Evolutionary conservation across 2,888 invertebrate species (phyloP).

Genomic region (Galerucella nymphaeae): DNA sequence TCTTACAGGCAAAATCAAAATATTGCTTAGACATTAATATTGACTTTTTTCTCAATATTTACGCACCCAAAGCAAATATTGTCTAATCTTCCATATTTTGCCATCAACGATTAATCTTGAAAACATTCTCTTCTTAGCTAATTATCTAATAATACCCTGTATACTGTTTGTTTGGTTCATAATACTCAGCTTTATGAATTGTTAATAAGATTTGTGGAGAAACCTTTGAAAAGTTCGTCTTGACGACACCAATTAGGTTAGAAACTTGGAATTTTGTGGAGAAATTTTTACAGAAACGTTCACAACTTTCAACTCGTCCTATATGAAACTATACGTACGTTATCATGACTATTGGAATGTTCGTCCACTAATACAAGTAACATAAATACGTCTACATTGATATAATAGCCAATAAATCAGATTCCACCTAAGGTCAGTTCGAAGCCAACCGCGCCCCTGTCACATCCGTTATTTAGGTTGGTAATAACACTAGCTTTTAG

Average conservation of each 20-base stretch:
- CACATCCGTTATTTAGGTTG: slow-evolving; percentile 29
- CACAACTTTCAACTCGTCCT: too few species aligned
- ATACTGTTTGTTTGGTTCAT: background rate
- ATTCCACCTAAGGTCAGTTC: slow-evolving; percentile 24
- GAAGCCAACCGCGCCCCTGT: slow-evolving; percentile 25
- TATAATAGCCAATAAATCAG: slow-evolving; percentile 30
- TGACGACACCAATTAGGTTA: too few species aligned
- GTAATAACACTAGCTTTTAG: slow-evolving; percentile 23
- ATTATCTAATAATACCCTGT: background rate
- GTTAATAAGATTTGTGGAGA: background rate
- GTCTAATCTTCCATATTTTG: too few species aligned
- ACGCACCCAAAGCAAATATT: too few species aligned
- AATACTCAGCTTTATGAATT: background rate
- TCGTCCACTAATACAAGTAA: slow-evolving; percentile 6
- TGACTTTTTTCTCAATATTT: too few species aligned
- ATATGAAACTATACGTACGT: too few species aligned
- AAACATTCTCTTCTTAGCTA: too few species aligned
- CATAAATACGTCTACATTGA: slow-evolving; percentile 13
- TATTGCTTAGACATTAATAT: too few species aligned
- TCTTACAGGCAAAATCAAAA: too few species aligned
- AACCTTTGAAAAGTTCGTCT: background rate
- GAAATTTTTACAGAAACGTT: too few species aligned
- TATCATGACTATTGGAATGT: background rate
- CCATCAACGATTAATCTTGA: too few species aligned
- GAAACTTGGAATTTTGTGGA: too few species aligned